These are phyloP conservation scores for Macropus fuliginosus DNA, from an alignment of 2,797 vertebrate species.

Conservation along the genomic window DNA sequence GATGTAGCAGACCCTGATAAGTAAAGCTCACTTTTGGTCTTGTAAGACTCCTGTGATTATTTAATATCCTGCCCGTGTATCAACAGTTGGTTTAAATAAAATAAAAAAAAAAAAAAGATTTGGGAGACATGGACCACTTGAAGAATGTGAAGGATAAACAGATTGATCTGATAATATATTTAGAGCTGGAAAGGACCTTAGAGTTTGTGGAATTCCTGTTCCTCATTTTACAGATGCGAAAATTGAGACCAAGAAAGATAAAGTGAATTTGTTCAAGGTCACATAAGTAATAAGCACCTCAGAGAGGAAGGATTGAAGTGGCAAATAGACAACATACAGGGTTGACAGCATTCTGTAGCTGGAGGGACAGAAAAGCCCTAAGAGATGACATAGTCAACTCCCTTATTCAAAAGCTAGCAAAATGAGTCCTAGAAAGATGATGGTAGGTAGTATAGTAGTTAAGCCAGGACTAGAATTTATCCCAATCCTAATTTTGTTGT, in stretches of 20 bases:
- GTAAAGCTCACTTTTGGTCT: conserved; percentile 59
- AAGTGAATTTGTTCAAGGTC: neutral
- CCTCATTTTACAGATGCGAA: neutral
- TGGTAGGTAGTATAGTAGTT: neutral
- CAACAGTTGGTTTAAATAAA: conserved; percentile 7
- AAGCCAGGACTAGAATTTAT: neutral
- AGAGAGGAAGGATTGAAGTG: conserved; percentile 1
- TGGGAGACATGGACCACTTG: conserved; percentile 39
- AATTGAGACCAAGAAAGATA: neutral
- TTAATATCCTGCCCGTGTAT: conserved; percentile 30
- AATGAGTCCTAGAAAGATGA: neutral
- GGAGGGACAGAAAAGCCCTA: neutral
- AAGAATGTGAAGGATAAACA: conserved; percentile 40
- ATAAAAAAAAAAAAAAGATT: conserved; percentile 22
- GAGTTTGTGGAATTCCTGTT: neutral
- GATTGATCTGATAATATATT: neutral
- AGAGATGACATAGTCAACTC: conserved; percentile 15
- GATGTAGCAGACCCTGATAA: conserved; percentile 66
- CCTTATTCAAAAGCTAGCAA: neutral
- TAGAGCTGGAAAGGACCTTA: neutral
- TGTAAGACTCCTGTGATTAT: conserved; percentile 37
- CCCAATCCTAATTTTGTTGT: neutral
- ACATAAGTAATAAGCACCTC: neutral
- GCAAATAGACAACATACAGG: conserved; percentile 40
- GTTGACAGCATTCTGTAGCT: neutral